Percentiles rank a stretch among this genome's conserved stretches.
Evolutionary conservation across 2,888 invertebrate genomes (phyloP).

Genomic region (Odontocerum albicorne): DNA sequence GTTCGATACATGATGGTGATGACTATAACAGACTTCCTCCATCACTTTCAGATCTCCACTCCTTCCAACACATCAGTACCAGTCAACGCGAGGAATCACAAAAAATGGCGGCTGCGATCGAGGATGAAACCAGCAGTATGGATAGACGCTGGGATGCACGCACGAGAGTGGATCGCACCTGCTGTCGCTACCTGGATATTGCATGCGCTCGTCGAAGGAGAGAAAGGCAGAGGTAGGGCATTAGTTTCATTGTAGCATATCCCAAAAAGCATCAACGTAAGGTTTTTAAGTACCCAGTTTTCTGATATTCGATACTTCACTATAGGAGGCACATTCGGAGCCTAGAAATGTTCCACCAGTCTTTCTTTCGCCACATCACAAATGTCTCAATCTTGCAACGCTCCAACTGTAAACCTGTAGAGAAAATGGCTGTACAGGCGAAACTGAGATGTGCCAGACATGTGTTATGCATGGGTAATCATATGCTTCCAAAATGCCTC

Average conservation of each 20-base stretch:
- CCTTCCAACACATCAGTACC: constrained; percentile 32
- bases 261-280: not conserved
- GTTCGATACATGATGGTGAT: no score
- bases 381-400: not conserved
- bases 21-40: no score
- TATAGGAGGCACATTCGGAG: not conserved
- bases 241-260: not conserved
- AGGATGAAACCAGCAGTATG: constrained; percentile 72
- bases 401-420: no score
- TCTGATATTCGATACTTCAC: not conserved
- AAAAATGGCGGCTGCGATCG: constrained; percentile 54
- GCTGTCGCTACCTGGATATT: constrained; percentile 75
- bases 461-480: no score
- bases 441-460: no score
- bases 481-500: no score
- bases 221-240: constrained; percentile 55
- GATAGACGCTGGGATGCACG: constrained; percentile 78
- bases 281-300: no score
- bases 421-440: no score
- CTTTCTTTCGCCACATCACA: not conserved
- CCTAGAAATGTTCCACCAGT: not conserved
- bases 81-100: constrained; percentile 47
- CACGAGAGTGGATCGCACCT: constrained; percentile 79
- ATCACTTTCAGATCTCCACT: no score
- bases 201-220: constrained; percentile 65